These are phyloP conservation scores for Carduelis carduelis DNA, from an alignment of 2,797 vertebrate species.

Conservation along the genomic window DNA sequence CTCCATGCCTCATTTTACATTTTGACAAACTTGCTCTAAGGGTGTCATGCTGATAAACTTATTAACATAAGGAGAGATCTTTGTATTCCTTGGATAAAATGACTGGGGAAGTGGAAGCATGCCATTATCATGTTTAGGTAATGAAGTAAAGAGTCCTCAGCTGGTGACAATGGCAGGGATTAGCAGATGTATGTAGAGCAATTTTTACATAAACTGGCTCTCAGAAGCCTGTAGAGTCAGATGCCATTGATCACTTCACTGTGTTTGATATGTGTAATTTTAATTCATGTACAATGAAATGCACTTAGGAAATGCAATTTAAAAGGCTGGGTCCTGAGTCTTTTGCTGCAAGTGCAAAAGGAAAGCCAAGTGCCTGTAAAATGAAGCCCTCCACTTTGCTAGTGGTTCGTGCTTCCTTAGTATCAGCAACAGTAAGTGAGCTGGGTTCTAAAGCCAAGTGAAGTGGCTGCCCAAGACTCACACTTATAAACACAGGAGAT, in stretches of 20 bases:
- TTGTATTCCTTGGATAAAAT: background rate
- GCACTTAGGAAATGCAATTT: background rate
- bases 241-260: background rate
- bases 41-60: background rate
- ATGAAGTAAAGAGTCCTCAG: background rate
- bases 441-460: background rate
- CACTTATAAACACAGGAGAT: background rate
- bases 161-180: background rate
- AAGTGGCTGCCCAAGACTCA: background rate
- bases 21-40: background rate
- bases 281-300: background rate
- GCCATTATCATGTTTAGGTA: background rate
- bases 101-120: background rate
- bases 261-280: background rate
- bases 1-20: background rate
- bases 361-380: background rate
- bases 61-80: background rate
- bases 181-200: background rate
- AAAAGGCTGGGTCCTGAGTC: background rate
- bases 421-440: background rate
- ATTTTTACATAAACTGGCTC: background rate
- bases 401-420: background rate
- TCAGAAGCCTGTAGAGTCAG: background rate
- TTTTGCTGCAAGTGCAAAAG: background rate
- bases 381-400: background rate